Percentiles rank a stretch among this genome's conserved stretches.
phyloP scores from a whole-genome alignment of 2,797 vertebrate genomes.

The Fistularia commersonii region DNA sequence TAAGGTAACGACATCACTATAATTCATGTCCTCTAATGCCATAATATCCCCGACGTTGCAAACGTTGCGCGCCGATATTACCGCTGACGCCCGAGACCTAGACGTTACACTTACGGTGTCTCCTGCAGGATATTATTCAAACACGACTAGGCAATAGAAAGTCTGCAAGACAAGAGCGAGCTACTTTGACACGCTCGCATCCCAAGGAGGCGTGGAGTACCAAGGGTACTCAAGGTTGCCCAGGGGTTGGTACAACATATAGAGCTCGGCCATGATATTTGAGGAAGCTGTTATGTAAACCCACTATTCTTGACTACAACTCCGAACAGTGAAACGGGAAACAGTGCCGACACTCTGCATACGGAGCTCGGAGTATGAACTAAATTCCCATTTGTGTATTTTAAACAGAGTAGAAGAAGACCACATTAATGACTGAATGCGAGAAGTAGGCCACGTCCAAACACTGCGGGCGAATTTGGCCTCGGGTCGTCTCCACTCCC shows the following conservation, averaged over 20 bases:
- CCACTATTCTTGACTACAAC: slow-evolving; percentile 10
- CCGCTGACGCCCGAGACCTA: slow-evolving; percentile 73
- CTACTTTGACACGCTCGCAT: slow-evolving; percentile 34
- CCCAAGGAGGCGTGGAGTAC: slow-evolving; percentile 30
- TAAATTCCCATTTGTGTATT: slow-evolving; percentile 62
- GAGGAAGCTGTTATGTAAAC: slow-evolving; percentile 3
- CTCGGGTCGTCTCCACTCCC: slow-evolving; percentile 62
- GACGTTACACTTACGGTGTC: slow-evolving; percentile 73
- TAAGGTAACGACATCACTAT: slow-evolving; percentile 52
- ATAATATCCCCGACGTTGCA: slow-evolving; percentile 61
- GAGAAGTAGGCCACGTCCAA: slow-evolving; percentile 75
- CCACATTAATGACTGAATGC: slow-evolving; percentile 55
- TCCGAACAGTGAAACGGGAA: slow-evolving; percentile 2
- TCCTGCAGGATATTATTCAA: slow-evolving; percentile 75
- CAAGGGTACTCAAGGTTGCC: slow-evolving; percentile 56
- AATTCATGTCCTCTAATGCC: slow-evolving; percentile 63
- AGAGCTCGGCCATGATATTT: background rate
- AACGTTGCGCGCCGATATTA: slow-evolving; percentile 65
- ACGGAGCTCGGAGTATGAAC: slow-evolving; percentile 32
- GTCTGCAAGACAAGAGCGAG: slow-evolving; percentile 51
- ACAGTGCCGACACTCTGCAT: slow-evolving; percentile 25
- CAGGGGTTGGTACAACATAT: slow-evolving; percentile 24
- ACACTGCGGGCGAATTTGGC: slow-evolving; percentile 66
- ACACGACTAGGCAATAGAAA: slow-evolving; percentile 48
- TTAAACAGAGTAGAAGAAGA: slow-evolving; percentile 46